Conservation (phyloP, 2,113 vertebrate species). For the Hoplias malabaricus region DNA sequence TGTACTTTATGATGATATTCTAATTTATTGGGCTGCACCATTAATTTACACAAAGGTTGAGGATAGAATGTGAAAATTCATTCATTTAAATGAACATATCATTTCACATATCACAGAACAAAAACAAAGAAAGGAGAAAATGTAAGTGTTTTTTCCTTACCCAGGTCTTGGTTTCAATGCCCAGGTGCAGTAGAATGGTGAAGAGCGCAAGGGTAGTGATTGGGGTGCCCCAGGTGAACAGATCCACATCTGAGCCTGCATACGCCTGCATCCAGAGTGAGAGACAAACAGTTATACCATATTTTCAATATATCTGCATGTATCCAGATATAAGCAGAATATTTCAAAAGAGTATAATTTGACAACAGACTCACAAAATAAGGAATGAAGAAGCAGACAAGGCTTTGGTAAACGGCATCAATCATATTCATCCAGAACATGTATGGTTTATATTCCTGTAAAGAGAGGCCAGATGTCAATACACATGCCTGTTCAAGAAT, state of each 20-base stretch:
- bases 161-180: conserved; percentile 98
- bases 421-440: conserved; percentile 99
- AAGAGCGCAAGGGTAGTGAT: conserved; percentile 87
- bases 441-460: conserved; percentile 90
- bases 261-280: conserved; percentile 76
- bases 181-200: conserved; percentile 92
- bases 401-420: conserved; percentile 95
- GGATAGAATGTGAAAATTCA: no score
- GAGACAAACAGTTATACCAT: not conserved
- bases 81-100: no score
- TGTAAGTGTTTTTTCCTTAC: conserved; percentile 74
- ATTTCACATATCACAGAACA: no score
- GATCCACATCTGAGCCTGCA: conserved; percentile 85
- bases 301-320: not conserved
- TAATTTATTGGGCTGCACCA: no score
- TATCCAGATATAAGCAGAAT: not conserved
- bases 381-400: conserved; percentile 94
- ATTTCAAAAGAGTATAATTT: not conserved
- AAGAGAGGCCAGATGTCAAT: conserved; percentile 15
- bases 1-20: no score
- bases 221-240: conserved; percentile 95
- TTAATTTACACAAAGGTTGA: no score
- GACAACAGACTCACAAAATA: conserved; percentile 86
- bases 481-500: not conserved
- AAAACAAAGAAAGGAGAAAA: no score